A percentile compares a stretch with the other conserved stretches of the same genome.
These are phyloP conservation scores for Anguilla obscura DNA, from an alignment of 2,797 vertebrate species.

Conservation along the genomic window DNA sequence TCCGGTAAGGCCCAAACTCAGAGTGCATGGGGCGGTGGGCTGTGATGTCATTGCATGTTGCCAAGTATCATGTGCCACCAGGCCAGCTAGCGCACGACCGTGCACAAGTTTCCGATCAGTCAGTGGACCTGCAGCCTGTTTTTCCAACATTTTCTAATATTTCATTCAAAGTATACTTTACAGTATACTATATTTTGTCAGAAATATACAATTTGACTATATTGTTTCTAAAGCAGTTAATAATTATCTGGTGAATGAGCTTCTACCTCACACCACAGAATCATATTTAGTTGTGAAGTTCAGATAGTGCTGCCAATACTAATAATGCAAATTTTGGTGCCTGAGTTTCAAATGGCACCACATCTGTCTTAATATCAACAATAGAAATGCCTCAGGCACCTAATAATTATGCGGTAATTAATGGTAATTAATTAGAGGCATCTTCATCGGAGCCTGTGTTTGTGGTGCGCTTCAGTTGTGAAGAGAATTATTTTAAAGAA, in stretches of 20 bases:
- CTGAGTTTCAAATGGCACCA: neutral
- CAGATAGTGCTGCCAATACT: neutral
- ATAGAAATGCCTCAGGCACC: neutral
- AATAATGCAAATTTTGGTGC: neutral
- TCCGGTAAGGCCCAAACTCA: constrained; percentile 70
- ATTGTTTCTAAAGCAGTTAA: neutral
- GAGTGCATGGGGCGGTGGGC: neutral
- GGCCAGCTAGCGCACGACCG: neutral
- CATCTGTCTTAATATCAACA: neutral
- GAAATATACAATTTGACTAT: neutral
- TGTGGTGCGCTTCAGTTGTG: neutral
- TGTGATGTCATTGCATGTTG: neutral
- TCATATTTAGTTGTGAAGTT: neutral
- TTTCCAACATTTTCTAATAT: neutral
- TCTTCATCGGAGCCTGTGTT: neutral
- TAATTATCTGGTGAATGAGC: neutral
- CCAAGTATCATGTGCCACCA: neutral
- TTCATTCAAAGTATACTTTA: neutral
- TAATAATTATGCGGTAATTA: neutral
- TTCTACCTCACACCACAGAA: neutral
- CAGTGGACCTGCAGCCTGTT: neutral
- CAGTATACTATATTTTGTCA: neutral
- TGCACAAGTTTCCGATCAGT: neutral
- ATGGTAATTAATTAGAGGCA: neutral
- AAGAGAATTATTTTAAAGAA: constrained; percentile 1